These are phyloP conservation scores for Andrena camellia DNA, from an alignment of 2,888 invertebrate genomes.

Conservation along the genomic window DNA sequence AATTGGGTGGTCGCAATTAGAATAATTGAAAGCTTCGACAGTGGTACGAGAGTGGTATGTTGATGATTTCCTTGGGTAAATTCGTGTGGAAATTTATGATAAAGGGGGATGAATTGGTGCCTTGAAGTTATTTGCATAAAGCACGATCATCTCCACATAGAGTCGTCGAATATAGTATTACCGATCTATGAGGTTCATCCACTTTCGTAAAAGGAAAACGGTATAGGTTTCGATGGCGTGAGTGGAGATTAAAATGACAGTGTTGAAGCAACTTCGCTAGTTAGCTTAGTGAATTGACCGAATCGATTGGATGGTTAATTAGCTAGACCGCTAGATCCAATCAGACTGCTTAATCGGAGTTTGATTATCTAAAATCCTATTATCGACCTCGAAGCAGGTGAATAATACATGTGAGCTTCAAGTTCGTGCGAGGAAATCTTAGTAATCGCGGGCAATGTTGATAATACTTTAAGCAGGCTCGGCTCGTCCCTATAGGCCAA, in stretches of 20 bases:
- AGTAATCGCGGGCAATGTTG: too few species aligned
- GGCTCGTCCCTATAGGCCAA: too few species aligned
- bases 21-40: too few species aligned
- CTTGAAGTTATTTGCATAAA: not conserved
- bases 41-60: too few species aligned
- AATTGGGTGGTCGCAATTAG: too few species aligned
- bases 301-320: not conserved
- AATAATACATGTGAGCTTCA: constrained; percentile 6
- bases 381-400: not conserved
- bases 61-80: too few species aligned
- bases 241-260: not conserved
- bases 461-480: too few species aligned
- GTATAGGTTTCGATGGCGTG: not conserved
- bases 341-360: constrained; percentile 28
- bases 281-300: not conserved
- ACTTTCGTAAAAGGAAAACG: not conserved
- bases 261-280: not conserved
- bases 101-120: not conserved
- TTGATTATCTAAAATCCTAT: not conserved
- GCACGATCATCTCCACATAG: too few species aligned
- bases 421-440: not conserved
- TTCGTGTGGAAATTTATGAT: not conserved
- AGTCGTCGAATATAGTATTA: too few species aligned
- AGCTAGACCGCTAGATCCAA: constrained; percentile 16
- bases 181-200: not conserved